Percentiles rank a stretch among this genome's conserved stretches.
Evolutionary conservation across 2,113 vertebrate genomes (phyloP).

Genomic region (Suncus etruscus): DNA sequence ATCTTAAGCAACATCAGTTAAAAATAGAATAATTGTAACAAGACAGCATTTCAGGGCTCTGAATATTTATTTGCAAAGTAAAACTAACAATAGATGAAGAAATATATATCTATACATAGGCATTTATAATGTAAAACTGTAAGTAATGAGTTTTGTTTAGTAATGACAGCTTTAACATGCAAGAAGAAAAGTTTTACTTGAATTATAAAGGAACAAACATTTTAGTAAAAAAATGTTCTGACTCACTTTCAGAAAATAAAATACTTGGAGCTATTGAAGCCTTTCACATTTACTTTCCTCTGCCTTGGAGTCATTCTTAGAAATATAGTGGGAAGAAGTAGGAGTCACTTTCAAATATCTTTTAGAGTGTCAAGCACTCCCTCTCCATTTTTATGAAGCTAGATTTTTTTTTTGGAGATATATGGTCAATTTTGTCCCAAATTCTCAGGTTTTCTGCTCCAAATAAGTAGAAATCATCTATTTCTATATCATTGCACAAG

Average conservation of each 20-base stretch:
- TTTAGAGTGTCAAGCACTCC: constrained; percentile 11
- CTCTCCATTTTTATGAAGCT: not conserved
- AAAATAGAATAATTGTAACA: not conserved
- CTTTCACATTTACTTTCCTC: constrained; percentile 56
- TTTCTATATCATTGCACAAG: not conserved
- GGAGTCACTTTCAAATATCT: constrained; percentile 40
- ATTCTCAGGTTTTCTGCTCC: not conserved
- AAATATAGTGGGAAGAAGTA: constrained; percentile 54
- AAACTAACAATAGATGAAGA: constrained; percentile 12
- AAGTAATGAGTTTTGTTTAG: not conserved
- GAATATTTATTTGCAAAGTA: not conserved
- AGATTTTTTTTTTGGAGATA: not conserved
- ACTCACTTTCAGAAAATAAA: constrained; percentile 54
- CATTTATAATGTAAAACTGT: not conserved
- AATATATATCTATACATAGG: not conserved
- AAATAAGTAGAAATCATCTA: not conserved
- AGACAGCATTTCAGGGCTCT: not conserved
- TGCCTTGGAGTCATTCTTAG: constrained; percentile 46
- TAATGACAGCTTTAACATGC: not conserved
- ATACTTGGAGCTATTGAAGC: constrained; percentile 19
- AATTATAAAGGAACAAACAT: constrained; percentile 52
- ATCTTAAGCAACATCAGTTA: not conserved
- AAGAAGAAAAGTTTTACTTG: not conserved
- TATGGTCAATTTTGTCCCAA: not conserved
- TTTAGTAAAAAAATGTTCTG: constrained; percentile 31